Base-by-base conservation (phyloP, 2,113 vertebrate species). In the Scomber japonicus region DNA sequence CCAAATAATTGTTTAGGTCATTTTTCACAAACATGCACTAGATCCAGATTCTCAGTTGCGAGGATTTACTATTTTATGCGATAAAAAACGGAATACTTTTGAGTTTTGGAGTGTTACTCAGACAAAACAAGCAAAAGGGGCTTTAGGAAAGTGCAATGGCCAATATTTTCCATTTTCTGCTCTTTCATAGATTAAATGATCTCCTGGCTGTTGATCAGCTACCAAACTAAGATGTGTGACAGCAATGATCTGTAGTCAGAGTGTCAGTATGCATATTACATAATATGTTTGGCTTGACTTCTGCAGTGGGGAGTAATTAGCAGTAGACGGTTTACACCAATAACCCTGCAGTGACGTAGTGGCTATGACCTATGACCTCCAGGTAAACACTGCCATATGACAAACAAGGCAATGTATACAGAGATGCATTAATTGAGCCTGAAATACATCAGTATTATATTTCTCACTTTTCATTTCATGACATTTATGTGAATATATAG, bases 271-370 rank as follows among this genome's bases (percentile, higher is more conserved):
- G 4, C 17, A 44, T 7, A 9, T 79, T 81, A 61, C 71, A 71
- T 79, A 80, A 87, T 8, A 55, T 48, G 30, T 59, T 46, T 9
- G 78, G 45, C 67, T 35, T 80, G 45, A 69, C 53, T 53, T 64
- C 24, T 81, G 51, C 51, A 57, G 55, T 4, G 44, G 44, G 62
- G 67, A 50, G 62, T 65, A 74, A 61, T 53, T 40, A 81, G 49
- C 69, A 66, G 56, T 7, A 53, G 75, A 81, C 85, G 86, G 67
- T 84, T 82, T 85, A 64, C 67, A 79, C 67, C 78, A 62, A 54
- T 77, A 73, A 75, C 61, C 74, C 75, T 68, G 51, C 11, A 16
- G 35, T 12, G 30, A 56, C 50, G 50, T 19, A 49, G 61, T 2
- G 15, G 54, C 13, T 66, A 10, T 75, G 59, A 66, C 68, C 60